These are phyloP conservation scores for Micromys minutus DNA, from an alignment of 2,113 vertebrate genomes.

Conservation along the genomic window DNA sequence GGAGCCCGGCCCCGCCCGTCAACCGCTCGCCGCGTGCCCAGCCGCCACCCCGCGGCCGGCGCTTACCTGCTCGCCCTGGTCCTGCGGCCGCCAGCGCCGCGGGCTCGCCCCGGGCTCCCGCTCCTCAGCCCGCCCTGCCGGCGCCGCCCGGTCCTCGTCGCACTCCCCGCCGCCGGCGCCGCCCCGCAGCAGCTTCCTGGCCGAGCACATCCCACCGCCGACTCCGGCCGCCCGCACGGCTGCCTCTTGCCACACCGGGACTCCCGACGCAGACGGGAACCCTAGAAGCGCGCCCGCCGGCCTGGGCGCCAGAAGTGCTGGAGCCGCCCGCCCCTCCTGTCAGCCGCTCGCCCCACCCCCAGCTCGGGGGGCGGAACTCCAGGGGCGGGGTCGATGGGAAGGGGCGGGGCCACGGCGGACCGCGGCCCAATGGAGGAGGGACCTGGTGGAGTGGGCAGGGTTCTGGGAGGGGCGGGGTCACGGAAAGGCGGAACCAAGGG, in stretches of 20 bases:
- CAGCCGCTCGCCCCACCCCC: not conserved
- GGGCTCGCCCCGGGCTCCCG: conserved; percentile 25
- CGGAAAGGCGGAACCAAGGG: not conserved
- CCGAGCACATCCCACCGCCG: conserved; percentile 76
- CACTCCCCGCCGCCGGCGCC: conserved; percentile 60
- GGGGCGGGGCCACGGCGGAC: not conserved
- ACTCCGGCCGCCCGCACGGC: not conserved
- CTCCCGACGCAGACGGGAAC: not conserved
- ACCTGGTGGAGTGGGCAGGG: not conserved
- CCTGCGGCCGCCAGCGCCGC: conserved; percentile 44
- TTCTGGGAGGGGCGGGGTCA: not conserved
- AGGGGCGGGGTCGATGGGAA: not conserved
- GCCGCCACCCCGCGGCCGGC: not conserved
- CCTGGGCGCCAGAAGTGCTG: not conserved
- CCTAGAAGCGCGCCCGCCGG: not conserved
- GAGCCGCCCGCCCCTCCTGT: not conserved
- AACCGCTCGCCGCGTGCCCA: not conserved
- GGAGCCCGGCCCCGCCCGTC: not conserved
- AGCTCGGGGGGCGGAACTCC: conserved; percentile 37
- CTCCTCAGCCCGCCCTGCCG: not conserved
- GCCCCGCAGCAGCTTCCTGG: conserved; percentile 69
- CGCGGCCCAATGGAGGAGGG: not conserved
- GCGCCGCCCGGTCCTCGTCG: conserved; percentile 66
- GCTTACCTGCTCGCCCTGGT: conserved; percentile 58
- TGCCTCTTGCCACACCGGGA: not conserved